These are phyloP conservation scores for Ichneumoninae sp. DNA, from an alignment of 2,888 invertebrate genomes.

Conservation along the genomic window DNA sequence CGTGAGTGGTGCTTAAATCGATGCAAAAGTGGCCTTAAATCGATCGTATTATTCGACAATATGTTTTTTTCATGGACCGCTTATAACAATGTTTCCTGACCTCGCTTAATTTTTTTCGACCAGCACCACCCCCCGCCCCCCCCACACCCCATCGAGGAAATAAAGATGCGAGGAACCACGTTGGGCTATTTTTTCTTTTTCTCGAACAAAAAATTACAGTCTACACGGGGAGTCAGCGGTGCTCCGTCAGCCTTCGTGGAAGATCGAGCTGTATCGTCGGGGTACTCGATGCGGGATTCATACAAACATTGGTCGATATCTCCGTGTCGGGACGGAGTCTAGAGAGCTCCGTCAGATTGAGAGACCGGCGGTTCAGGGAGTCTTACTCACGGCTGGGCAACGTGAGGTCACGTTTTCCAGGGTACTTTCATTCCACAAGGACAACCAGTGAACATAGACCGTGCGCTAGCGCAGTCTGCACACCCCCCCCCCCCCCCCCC, in stretches of 20 bases:
- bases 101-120: not conserved
- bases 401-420: slow-evolving; percentile 79
- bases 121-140: not conserved
- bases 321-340: not conserved
- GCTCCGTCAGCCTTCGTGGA: not conserved
- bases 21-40: too few species aligned
- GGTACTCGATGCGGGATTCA: not conserved
- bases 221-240: not conserved
- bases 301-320: slow-evolving; percentile 1
- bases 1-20: too few species aligned
- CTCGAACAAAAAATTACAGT: too few species aligned
- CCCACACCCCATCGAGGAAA: too few species aligned
- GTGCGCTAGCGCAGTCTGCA: slow-evolving; percentile 50
- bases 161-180: not conserved
- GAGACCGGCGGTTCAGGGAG: slow-evolving; percentile 41
- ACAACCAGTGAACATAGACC: slow-evolving; percentile 75
- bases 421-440: slow-evolving; percentile 81
- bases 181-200: not conserved
- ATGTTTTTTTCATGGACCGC: too few species aligned
- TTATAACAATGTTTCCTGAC: too few species aligned
- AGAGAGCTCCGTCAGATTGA: slow-evolving; percentile 39
- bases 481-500: not conserved
- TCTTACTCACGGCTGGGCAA: slow-evolving; percentile 72
- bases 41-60: too few species aligned
- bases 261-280: not conserved